phyloP scores from a whole-genome alignment of 2,888 invertebrate species.

The Gerosis bhagava region DNA sequence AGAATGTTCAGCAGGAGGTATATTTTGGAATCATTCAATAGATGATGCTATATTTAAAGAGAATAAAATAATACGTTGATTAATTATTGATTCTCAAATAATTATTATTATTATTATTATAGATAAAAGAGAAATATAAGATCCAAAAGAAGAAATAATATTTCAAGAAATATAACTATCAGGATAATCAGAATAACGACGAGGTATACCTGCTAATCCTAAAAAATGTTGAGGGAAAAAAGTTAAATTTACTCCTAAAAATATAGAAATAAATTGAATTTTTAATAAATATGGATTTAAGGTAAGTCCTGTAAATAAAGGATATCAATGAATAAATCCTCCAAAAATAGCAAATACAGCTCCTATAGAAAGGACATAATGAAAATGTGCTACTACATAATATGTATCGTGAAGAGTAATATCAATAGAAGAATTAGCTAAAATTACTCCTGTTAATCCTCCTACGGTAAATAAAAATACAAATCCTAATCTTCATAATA shows the following conservation, averaged over 20 bases:
- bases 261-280: slow-evolving; percentile 87
- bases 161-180: slow-evolving; percentile 84
- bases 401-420: slow-evolving; percentile 91
- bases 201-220: slow-evolving; percentile 83
- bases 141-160: slow-evolving; percentile 86
- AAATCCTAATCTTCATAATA: slow-evolving; percentile 88
- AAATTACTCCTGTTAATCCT: slow-evolving; percentile 86
- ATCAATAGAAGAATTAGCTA: slow-evolving; percentile 90
- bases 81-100: slow-evolving; percentile 83
- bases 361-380: slow-evolving; percentile 91
- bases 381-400: slow-evolving; percentile 92
- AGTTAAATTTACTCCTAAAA: slow-evolving; percentile 90
- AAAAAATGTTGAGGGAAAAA: slow-evolving; percentile 91
- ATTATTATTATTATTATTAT: slow-evolving; percentile 83
- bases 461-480: slow-evolving; percentile 90
- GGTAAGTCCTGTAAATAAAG: slow-evolving; percentile 84
- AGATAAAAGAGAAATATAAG: slow-evolving; percentile 82
- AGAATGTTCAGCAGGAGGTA: slow-evolving; percentile 82
- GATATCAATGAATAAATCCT: slow-evolving; percentile 88
- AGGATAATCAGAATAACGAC: slow-evolving; percentile 89
- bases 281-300: slow-evolving; percentile 83
- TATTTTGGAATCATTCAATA: slow-evolving; percentile 84
- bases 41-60: slow-evolving; percentile 76
- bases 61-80: slow-evolving; percentile 75
- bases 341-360: slow-evolving; percentile 91